These are phyloP conservation scores for Lichenostomus cassidix DNA, from an alignment of 2,113 vertebrate genomes.

Conservation along the genomic window DNA sequence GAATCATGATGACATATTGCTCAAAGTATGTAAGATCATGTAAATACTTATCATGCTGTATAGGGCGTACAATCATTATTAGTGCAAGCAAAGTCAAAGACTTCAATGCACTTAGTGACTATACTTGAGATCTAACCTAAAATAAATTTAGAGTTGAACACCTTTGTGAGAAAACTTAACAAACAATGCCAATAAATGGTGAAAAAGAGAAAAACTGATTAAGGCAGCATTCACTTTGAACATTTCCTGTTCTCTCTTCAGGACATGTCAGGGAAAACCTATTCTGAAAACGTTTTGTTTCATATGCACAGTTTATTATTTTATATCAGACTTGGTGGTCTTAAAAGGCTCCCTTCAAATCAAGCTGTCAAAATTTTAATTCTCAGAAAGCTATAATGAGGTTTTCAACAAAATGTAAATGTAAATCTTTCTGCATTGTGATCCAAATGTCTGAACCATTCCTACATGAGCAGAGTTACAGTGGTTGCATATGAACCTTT, in stretches of 20 bases:
- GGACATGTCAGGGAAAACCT: neutral
- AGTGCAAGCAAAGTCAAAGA: neutral
- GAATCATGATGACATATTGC: neutral
- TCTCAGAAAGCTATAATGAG: neutral
- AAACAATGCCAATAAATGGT: slow-evolving; percentile 1
- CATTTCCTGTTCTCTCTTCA: slow-evolving; percentile 23
- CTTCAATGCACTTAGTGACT: neutral
- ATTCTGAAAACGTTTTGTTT: neutral
- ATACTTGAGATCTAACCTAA: neutral
- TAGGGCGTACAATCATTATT: neutral
- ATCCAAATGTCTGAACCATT: neutral
- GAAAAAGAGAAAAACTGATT: slow-evolving; percentile 5
- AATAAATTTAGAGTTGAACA: neutral
- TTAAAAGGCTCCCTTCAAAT: neutral
- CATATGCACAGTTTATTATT: neutral
- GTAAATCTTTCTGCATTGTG: neutral
- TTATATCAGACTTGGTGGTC: neutral
- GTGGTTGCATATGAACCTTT: neutral
- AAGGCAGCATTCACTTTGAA: slow-evolving; percentile 11
- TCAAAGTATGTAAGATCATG: neutral
- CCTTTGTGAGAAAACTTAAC: neutral
- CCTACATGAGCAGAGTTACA: neutral
- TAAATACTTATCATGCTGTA: neutral
- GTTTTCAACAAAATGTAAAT: neutral
- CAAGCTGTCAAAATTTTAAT: neutral